These are phyloP conservation scores for Leptodactylus fallax DNA, from an alignment of 2,797 vertebrate genomes.

Conservation along the genomic window DNA sequence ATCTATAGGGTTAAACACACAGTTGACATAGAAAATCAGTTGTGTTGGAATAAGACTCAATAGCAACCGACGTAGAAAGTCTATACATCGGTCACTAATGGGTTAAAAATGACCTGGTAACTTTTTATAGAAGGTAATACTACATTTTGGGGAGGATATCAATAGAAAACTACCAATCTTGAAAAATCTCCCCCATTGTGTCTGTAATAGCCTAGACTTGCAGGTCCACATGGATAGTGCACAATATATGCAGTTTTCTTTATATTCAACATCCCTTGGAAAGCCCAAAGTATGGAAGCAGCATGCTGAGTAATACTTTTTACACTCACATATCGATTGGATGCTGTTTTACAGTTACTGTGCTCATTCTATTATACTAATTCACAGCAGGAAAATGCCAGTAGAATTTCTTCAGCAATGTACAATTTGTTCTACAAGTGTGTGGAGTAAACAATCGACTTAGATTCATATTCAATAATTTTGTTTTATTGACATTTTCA, in stretches of 20 bases:
- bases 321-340: conserved; percentile 31
- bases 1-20: too few species aligned
- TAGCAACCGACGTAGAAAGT: too few species aligned
- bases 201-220: background rate
- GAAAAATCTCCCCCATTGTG: background rate
- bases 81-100: too few species aligned
- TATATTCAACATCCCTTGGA: background rate
- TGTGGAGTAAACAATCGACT: background rate
- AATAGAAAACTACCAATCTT: too few species aligned
- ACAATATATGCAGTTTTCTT: background rate
- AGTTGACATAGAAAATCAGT: too few species aligned
- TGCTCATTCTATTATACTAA: conserved; percentile 26
- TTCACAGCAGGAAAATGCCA: conserved; percentile 44
- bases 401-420: conserved; percentile 32
- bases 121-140: too few species aligned
- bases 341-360: conserved; percentile 19
- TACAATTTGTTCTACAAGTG: conserved; percentile 22
- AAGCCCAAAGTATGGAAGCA: conserved; percentile 3
- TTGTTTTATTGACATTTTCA: background rate
- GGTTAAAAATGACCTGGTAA: too few species aligned
- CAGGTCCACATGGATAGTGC: background rate
- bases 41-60: too few species aligned
- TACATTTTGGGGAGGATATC: too few species aligned
- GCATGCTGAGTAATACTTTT: conserved; percentile 7
- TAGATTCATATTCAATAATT: background rate